Conservation (phyloP, 2,797 vertebrate species). For the Peromyscus nudipes region DNA sequence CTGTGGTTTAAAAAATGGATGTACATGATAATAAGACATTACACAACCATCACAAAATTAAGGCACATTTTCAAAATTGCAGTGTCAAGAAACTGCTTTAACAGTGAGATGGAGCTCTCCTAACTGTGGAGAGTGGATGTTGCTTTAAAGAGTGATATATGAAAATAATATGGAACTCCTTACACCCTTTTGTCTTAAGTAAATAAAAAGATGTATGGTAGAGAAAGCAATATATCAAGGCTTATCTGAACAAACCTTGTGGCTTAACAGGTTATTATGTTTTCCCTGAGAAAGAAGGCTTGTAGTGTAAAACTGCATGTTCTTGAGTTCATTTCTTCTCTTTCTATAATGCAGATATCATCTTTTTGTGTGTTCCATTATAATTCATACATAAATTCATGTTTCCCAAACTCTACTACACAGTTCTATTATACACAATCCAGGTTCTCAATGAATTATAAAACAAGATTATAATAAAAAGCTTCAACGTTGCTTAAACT, state of each 20-base stretch:
- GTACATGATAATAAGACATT: neutral
- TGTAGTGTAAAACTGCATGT: slow-evolving; percentile 35
- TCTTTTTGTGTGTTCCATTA: slow-evolving; percentile 58
- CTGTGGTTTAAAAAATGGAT: neutral
- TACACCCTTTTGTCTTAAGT: slow-evolving; percentile 59
- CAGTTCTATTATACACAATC: neutral
- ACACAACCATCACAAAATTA: neutral
- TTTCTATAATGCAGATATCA: slow-evolving; percentile 57
- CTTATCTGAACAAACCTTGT: slow-evolving; percentile 72
- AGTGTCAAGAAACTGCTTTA: neutral
- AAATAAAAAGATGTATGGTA: slow-evolving; percentile 54
- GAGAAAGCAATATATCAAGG: slow-evolving; percentile 73
- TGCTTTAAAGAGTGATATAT: slow-evolving; percentile 53
- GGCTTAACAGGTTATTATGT: slow-evolving; percentile 63
- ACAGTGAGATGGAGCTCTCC: neutral
- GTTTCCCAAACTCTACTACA: slow-evolving; percentile 29
- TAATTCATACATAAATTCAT: slow-evolving; percentile 68
- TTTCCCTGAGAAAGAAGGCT: slow-evolving; percentile 58
- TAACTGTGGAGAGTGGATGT: neutral
- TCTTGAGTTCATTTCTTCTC: slow-evolving; percentile 48
- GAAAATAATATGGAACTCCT: slow-evolving; percentile 43
- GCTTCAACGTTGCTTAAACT: neutral
- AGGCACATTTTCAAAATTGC: neutral
- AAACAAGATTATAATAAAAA: neutral
- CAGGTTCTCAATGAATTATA: neutral